Evolutionary conservation across 2,888 invertebrate genomes (phyloP), one percentile per base, ranked within the genome.

Genomic region (Cerastis leucographa): DNA sequence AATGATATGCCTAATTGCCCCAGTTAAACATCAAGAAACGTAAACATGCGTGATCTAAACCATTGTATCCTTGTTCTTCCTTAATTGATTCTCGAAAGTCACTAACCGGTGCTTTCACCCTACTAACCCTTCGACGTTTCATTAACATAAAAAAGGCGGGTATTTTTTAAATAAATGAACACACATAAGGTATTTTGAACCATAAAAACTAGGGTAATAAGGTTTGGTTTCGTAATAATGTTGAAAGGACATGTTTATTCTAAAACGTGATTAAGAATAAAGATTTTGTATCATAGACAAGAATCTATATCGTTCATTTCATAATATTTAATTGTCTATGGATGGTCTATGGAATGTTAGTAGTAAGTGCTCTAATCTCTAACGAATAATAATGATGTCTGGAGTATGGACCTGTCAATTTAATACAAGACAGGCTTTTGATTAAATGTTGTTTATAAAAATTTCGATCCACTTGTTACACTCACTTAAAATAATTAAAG

Each of bases 121-220:
- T 84, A 78, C 73, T 75, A 83, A 74, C 76, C 85, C 87, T 89
- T 85, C 80, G 81, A 67, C 74, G 71, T 84, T 77, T 76, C 79
- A 91, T 91, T 91, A 88, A 80, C 89, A 91, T 91, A 77, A 89
- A 76, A 90, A 80, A 72, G 62, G 56, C 35, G 73, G 67, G 42
- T 75, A 46, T 65, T 25, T 46, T 64, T 49, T 6, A 46, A 73
- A 66, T 46, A 65, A 76, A 66, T 19, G 61, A 54, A 12, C 40
- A 1, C 0, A 2, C 9, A 3, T 14, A 44, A 7, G 0, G 6
- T 0, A 81, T 66, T 79, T 74, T 83, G 29, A 78, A 79, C 81
- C 68, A 46, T 83, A n/a, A n/a, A n/a, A n/a, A n/a, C n/a, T n/a
- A n/a, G n/a, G n/a, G n/a, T n/a, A n/a, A 71, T 76, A 87, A 59